Conservation (phyloP, 2,888 invertebrate species). For the Netelia fuscicornis region DNA sequence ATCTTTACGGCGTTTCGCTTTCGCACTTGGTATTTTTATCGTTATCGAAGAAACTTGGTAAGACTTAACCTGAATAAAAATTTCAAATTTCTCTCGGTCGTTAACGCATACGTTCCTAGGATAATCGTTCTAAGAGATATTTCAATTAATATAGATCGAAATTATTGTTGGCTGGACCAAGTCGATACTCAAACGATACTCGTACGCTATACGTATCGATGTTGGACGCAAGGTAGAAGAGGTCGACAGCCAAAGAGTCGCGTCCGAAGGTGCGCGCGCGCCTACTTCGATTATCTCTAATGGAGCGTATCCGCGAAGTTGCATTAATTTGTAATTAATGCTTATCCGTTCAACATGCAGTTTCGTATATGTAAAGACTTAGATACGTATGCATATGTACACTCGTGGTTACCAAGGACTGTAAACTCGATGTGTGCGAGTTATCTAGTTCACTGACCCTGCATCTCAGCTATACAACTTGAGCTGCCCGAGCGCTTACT, state of each 20-base stretch:
- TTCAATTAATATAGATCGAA: conserved; percentile 50
- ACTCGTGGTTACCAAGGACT: conserved; percentile 50
- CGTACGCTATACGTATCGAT: background rate
- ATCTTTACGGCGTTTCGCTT: conserved; percentile 34
- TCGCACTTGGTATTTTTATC: conserved; percentile 40
- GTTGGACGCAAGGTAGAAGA: conserved; percentile 5
- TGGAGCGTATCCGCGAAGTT: conserved; percentile 76
- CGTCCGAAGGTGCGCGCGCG: background rate
- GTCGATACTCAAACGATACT: background rate
- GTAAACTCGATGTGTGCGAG: conserved; percentile 65
- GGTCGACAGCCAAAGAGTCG: background rate
- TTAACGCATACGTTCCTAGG: background rate
- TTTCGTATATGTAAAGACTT: conserved; percentile 33
- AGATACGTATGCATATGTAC: conserved; percentile 24
- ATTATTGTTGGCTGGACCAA: conserved; percentile 24
- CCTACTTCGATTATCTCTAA: conserved; percentile 75
- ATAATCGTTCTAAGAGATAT: conserved; percentile 35
- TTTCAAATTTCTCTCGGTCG: too few relatives aligned
- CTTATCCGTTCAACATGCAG: conserved; percentile 54
- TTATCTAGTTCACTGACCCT: conserved; percentile 73
- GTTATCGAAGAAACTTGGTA: background rate
- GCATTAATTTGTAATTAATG: conserved; percentile 81
- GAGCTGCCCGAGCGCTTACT: conserved; percentile 40
- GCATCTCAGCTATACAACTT: conserved; percentile 48
- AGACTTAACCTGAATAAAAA: background rate